phyloP scores from a whole-genome alignment of 2,113 vertebrate species.

The Lepisosteus osseus region DNA sequence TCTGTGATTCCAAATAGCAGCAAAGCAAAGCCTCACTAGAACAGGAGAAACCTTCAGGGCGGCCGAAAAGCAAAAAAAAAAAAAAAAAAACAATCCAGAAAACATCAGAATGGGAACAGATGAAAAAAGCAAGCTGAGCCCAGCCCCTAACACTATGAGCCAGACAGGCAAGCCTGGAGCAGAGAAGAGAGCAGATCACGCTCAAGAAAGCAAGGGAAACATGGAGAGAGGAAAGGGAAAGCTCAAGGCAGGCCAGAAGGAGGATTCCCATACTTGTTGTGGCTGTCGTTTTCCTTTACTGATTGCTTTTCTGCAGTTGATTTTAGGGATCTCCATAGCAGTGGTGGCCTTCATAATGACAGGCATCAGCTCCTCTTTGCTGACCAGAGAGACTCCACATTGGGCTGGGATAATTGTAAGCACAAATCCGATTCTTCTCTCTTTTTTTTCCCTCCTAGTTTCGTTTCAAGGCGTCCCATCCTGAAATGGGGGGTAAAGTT shows the following conservation, averaged over 20 bases:
- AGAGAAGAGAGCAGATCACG: slow-evolving; percentile 30
- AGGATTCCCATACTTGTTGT: slow-evolving; percentile 74
- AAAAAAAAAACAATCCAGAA: slow-evolving; percentile 7
- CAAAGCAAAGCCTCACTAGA: slow-evolving; percentile 52
- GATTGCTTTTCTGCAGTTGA: slow-evolving; percentile 86
- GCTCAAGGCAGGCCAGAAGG: slow-evolving; percentile 49
- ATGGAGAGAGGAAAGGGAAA: slow-evolving; percentile 38
- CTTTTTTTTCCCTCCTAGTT: slow-evolving; percentile 6
- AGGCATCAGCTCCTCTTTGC: slow-evolving; percentile 82
- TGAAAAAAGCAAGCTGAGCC: slow-evolving; percentile 40
- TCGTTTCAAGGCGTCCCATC: background rate
- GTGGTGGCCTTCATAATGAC: slow-evolving; percentile 89
- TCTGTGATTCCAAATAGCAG: slow-evolving; percentile 74
- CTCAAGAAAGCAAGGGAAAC: slow-evolving; percentile 53
- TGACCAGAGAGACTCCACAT: slow-evolving; percentile 89
- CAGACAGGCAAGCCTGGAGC: slow-evolving; percentile 35
- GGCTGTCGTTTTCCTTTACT: slow-evolving; percentile 91
- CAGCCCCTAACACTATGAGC: slow-evolving; percentile 37
- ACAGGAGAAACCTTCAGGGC: slow-evolving; percentile 44
- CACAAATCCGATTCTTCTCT: slow-evolving; percentile 39
- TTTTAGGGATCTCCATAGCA: slow-evolving; percentile 75
- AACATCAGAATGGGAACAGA: slow-evolving; percentile 49
- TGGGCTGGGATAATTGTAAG: slow-evolving; percentile 99
- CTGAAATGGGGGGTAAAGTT: background rate
- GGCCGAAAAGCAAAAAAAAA: slow-evolving; percentile 17